Percentiles rank a stretch among this genome's conserved stretches.
Conservation (phyloP, 2,797 vertebrate genomes). For the Pristis pectinata region DNA sequence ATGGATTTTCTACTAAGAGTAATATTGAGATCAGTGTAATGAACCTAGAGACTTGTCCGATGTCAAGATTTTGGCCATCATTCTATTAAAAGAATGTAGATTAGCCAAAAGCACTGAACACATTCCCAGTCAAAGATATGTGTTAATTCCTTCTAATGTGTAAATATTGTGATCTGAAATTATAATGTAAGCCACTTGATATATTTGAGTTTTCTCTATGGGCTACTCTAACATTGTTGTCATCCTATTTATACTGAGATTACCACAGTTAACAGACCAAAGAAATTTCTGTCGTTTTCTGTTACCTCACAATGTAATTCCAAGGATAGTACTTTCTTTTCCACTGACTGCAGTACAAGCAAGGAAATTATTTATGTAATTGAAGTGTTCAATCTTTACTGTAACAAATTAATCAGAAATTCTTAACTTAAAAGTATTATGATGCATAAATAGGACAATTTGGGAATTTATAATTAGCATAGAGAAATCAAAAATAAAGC, state of each 20-base stretch:
- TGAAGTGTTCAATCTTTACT: not conserved
- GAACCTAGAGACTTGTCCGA: not conserved
- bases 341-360: not conserved
- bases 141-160: not conserved
- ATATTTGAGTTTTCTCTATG: not conserved
- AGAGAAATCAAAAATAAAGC: not conserved
- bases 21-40: not conserved
- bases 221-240: not conserved
- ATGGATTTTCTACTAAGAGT: not conserved
- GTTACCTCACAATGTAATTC: not conserved
- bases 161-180: not conserved
- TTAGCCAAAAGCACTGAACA: not conserved
- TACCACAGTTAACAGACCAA: not conserved
- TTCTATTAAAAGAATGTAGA: not conserved
- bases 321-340: not conserved
- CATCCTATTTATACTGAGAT: not conserved
- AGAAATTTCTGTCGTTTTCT: not conserved
- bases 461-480: not conserved
- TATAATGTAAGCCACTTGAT: not conserved
- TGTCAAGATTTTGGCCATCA: not conserved
- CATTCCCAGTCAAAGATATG: not conserved
- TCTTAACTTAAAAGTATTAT: not conserved
- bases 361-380: not conserved
- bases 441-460: not conserved
- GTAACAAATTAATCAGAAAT: conserved; percentile 2